A percentile compares a stretch with the other conserved stretches of the same genome.
phyloP scores from a whole-genome alignment of 2,888 invertebrate genomes.

The Cephus runcator region DNA sequence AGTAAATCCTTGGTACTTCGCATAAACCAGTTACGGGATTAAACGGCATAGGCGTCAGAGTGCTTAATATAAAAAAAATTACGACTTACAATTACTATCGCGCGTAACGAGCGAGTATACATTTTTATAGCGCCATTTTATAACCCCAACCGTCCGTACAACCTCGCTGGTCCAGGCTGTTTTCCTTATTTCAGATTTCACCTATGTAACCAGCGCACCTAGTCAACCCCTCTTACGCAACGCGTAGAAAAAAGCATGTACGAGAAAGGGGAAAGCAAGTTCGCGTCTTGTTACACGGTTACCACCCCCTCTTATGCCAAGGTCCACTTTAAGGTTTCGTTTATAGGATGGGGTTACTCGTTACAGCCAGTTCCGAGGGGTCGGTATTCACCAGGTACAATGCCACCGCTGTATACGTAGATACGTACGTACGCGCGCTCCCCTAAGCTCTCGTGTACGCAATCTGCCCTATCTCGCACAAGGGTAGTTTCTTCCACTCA shows the following conservation, averaged over 20 bases:
- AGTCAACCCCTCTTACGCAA: neutral
- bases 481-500: neutral
- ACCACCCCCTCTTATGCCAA: slow-evolving; percentile 27
- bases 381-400: neutral
- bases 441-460: neutral
- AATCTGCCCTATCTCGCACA: neutral
- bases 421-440: neutral
- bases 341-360: slow-evolving; percentile 53
- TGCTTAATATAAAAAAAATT: neutral
- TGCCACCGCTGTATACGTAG: neutral
- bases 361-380: slow-evolving; percentile 47
- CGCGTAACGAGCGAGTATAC: neutral
- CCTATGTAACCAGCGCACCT: neutral
- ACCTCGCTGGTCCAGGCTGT: neutral
- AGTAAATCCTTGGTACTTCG: neutral
- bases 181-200: neutral
- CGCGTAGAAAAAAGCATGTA: neutral
- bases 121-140: neutral
- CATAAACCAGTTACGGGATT: neutral
- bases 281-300: slow-evolving; percentile 50
- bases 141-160: neutral
- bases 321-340: slow-evolving; percentile 50
- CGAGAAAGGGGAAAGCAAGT: neutral
- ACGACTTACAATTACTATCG: neutral
- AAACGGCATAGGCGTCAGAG: neutral